phyloP scores from a whole-genome alignment of 2,888 invertebrate genomes.

The Scotopteryx bipunctaria region DNA sequence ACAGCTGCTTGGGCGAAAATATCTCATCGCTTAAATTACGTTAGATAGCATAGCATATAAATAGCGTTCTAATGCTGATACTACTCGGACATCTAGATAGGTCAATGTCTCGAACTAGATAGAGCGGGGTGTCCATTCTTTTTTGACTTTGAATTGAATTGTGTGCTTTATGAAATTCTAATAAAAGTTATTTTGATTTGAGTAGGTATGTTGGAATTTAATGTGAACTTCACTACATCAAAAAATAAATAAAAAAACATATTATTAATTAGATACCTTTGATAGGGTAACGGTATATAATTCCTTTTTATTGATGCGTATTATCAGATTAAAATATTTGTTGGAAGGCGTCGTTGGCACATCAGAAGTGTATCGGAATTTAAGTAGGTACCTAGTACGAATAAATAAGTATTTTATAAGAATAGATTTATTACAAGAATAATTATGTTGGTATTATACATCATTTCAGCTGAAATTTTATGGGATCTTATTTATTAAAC shows the following conservation, averaged over 20 bases:
- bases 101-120: conserved; percentile 76
- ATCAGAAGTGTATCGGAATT: conserved; percentile 25
- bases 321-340: conserved; percentile 21
- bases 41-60: conserved; percentile 37
- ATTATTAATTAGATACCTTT: too few species aligned
- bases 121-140: conserved; percentile 34
- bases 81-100: conserved; percentile 63
- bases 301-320: conserved; percentile 7
- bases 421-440: too few species aligned
- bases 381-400: conserved; percentile 14
- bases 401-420: too few species aligned
- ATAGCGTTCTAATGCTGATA: conserved; percentile 51
- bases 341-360: conserved; percentile 24
- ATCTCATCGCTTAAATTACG: conserved; percentile 63
- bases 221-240: too few species aligned
- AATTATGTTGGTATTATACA: conserved; percentile 10
- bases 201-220: too few species aligned
- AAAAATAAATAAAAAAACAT: too few species aligned
- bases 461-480: conserved; percentile 16
- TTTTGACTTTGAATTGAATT: not conserved
- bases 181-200: too few species aligned
- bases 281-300: too few species aligned
- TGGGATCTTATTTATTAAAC: conserved; percentile 8
- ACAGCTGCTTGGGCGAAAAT: conserved; percentile 72
- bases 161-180: not conserved